Percentiles rank a stretch among this genome's conserved stretches.
Evolutionary conservation across 2,888 invertebrate genomes (phyloP).

Genomic region (Lasioglossum morio): DNA sequence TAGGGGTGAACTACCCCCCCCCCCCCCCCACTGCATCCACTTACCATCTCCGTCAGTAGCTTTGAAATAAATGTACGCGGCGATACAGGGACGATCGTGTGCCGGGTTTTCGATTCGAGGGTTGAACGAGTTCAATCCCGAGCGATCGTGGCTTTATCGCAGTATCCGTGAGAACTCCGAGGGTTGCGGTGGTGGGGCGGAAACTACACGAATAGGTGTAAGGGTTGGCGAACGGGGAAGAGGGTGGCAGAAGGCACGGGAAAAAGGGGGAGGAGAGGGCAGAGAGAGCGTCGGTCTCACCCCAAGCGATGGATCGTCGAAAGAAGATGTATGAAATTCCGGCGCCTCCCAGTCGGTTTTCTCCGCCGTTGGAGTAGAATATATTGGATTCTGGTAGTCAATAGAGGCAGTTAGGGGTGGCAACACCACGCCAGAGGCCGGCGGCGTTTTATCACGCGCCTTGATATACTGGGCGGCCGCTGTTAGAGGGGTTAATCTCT

Average conservation of each 20-base stretch:
- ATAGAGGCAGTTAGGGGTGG: constrained; percentile 84
- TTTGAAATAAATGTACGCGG: constrained; percentile 49
- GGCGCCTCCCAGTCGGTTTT: constrained; percentile 83
- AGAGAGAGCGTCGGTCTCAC: constrained; percentile 48
- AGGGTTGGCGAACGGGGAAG: constrained; percentile 33
- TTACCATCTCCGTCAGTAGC: constrained; percentile 14
- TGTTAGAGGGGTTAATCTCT: constrained; percentile 85
- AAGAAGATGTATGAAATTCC: constrained; percentile 84
- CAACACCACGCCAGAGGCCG: constrained; percentile 80
- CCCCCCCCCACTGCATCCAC: neutral
- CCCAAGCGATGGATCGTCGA: constrained; percentile 74
- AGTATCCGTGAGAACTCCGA: constrained; percentile 70
- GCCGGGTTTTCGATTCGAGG: constrained; percentile 82
- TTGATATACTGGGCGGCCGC: constrained; percentile 84
- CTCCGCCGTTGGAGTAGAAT: constrained; percentile 81
- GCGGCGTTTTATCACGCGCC: constrained; percentile 83
- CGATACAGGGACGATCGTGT: constrained; percentile 52
- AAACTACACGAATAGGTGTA: constrained; percentile 47
- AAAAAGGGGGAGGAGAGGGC: neutral
- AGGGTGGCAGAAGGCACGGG: neutral
- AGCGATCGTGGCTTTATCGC: constrained; percentile 76
- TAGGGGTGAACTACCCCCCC: neutral
- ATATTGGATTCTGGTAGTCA: constrained; percentile 84
- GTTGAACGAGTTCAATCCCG: constrained; percentile 84
- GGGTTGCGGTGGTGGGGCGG: constrained; percentile 45